Conservation (phyloP, 2,797 vertebrate species). For the Garrulus glandarius region DNA sequence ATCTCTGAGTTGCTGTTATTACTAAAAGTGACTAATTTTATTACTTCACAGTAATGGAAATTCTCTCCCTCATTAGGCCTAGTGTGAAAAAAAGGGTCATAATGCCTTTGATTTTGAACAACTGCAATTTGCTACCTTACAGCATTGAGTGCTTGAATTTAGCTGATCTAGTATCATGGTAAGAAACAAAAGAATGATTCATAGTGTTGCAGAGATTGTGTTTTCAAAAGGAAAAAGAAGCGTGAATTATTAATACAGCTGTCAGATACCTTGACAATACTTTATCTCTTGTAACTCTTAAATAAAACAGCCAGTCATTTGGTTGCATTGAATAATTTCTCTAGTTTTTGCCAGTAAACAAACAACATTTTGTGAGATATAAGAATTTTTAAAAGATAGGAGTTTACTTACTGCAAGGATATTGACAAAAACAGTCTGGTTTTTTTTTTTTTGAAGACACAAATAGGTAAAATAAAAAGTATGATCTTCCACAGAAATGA, state of each 20-base stretch:
- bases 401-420: background rate
- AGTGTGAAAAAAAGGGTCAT: background rate
- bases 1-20: background rate
- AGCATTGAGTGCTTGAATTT: background rate
- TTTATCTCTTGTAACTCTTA: constrained; percentile 23
- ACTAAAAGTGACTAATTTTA: background rate
- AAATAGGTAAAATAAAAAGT: background rate
- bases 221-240: background rate
- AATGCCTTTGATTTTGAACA: background rate
- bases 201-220: background rate
- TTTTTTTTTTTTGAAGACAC: background rate
- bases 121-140: background rate
- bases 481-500: background rate
- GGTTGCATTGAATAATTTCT: background rate
- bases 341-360: background rate
- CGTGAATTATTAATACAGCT: constrained; percentile 21
- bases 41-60: background rate
- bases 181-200: background rate
- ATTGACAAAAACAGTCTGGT: background rate
- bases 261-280: background rate
- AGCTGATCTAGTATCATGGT: background rate
- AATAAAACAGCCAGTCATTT: constrained; percentile 9
- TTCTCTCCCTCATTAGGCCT: background rate
- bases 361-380: background rate
- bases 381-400: background rate